A percentile compares a stretch with the other conserved stretches of the same genome.
These are phyloP conservation scores for Coelopa pilipes DNA, from an alignment of 2,888 invertebrate species.

Conservation along the genomic window DNA sequence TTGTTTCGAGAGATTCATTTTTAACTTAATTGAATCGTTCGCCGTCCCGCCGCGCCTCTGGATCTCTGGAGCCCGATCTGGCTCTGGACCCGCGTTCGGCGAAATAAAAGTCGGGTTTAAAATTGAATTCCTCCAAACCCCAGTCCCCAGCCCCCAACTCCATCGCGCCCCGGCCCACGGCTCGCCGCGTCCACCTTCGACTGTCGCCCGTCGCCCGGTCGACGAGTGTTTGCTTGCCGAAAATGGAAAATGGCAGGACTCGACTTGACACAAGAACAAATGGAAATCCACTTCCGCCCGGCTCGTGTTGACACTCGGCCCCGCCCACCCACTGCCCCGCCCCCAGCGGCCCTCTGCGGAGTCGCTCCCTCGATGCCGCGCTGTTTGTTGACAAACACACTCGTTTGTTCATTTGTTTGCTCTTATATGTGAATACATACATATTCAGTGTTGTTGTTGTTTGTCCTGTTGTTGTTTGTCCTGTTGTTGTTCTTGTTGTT, in stretches of 20 bases:
- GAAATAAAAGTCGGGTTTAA: slow-evolving; percentile 14
- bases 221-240: slow-evolving; percentile 12
- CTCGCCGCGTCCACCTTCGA: background rate
- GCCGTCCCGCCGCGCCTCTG: background rate
- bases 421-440: too few relatives aligned
- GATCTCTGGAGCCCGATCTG: too few relatives aligned
- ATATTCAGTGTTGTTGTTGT: slow-evolving; percentile 16
- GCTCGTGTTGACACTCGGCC: background rate
- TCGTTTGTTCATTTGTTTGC: slow-evolving; percentile 25
- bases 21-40: slow-evolving; percentile 15
- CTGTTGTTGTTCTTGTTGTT: slow-evolving; percentile 15
- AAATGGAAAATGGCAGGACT: slow-evolving; percentile 1
- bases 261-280: background rate
- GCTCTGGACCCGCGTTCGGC: background rate
- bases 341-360: slow-evolving; percentile 4
- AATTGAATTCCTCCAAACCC: slow-evolving; percentile 15
- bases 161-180: too few relatives aligned
- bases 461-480: too few relatives aligned
- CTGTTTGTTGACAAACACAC: slow-evolving; percentile 19
- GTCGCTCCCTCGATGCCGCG: background rate
- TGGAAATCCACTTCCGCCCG: slow-evolving; percentile 26
- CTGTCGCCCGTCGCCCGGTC: background rate
- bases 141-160: too few relatives aligned
- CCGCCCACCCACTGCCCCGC: background rate
- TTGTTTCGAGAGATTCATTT: slow-evolving; percentile 7